Base-by-base conservation (phyloP, 2,888 invertebrate genomes). In the Clistopyga incitator region DNA sequence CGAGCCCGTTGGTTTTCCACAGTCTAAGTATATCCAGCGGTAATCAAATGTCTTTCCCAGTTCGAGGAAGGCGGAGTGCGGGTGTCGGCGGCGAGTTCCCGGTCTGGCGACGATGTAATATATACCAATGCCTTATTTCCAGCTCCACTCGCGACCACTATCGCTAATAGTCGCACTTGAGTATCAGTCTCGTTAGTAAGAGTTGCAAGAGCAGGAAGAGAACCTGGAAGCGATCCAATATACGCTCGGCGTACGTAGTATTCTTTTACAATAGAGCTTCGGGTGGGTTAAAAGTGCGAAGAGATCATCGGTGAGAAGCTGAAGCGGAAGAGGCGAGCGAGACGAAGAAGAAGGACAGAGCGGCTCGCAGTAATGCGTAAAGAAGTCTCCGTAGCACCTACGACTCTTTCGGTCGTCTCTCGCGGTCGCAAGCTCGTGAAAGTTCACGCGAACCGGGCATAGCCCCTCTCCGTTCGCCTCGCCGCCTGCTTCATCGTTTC, bases 171-270 rank as follows among this genome's bases (percentile, higher is more conserved):
- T 56, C 56, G 52, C 76, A 23, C 56, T 77, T 38, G 38, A 18
- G 54, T 56, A 23, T 54, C 71, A 56, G 54, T 65, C 11, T 2
- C 10, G 52, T 20, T 74, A n/a, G 61, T 61, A 70, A 61, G 74
- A 70, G 61, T 23, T 34, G 61, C 59, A 68, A 70, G 52, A 74
- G 50, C 77, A 74, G 64, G 75, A 78, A 70, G 82, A n/a, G 78
- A 82, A 82, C 68, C 82, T 82, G 82, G 82, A 82, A 78, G 56
- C 38, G 78, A 82, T 82, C 82, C 82, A 82, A 82, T 70, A 61
- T 78, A 29, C 47, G 64, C 38, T n/a, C n/a, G 74, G 18, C 4
- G 52, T 38, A 50, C 34, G 52, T 34, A 29, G 54, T 59, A 65
- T 47, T 11, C 70, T 18, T 71, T 20, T 76, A 70, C 10, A 38